phyloP scores from a whole-genome alignment of 2,888 invertebrate genomes.

The Ornithoptera alexandrae region DNA sequence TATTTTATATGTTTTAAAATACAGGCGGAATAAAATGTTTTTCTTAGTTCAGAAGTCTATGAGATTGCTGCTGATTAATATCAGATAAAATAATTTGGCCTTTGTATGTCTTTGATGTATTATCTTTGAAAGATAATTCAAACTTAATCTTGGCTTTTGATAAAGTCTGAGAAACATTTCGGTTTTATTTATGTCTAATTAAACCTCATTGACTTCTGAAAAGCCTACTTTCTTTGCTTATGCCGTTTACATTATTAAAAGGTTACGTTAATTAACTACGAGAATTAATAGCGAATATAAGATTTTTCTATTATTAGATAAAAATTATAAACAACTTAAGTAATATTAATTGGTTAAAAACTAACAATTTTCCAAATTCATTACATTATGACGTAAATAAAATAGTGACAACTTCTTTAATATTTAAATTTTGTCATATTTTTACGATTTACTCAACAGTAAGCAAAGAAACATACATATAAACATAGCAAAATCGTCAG shows the following conservation, averaged over 20 bases:
- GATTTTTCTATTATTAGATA: constrained; percentile 26
- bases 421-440: neutral
- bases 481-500: constrained; percentile 20
- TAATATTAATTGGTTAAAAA: constrained; percentile 26
- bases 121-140: neutral
- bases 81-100: neutral
- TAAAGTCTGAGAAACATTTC: neutral
- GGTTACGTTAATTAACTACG: constrained; percentile 18
- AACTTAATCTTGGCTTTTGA: neutral
- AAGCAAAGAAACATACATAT: constrained; percentile 8
- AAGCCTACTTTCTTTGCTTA: constrained; percentile 21
- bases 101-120: neutral
- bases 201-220: constrained; percentile 28
- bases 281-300: constrained; percentile 25
- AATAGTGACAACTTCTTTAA: neutral
- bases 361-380: constrained; percentile 24
- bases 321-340: constrained; percentile 28
- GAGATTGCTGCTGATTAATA: constrained; percentile 15
- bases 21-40: constrained; percentile 31
- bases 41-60: constrained; percentile 26
- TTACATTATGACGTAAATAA: constrained; percentile 12
- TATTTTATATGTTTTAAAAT: constrained; percentile 31
- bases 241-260: constrained; percentile 21
- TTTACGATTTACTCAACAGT: neutral
- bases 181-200: neutral